These are phyloP conservation scores for Himantopus leucocephalus DNA, from an alignment of 2,113 vertebrate genomes.

Conservation along the genomic window DNA sequence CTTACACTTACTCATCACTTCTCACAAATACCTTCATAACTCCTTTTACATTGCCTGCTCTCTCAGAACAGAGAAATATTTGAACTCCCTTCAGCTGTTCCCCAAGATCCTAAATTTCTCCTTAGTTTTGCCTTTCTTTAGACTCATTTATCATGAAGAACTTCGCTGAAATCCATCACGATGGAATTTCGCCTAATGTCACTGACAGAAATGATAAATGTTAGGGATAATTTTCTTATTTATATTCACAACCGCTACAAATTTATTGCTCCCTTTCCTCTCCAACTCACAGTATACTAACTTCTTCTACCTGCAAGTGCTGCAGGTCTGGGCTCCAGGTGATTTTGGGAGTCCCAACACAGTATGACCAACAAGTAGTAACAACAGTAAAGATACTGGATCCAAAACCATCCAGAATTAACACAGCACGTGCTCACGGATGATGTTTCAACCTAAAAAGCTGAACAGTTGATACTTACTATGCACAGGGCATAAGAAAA, in stretches of 20 bases:
- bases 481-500: not conserved
- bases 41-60: no score
- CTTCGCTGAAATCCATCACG: not conserved
- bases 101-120: not conserved
- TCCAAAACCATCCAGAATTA: not conserved
- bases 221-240: not conserved
- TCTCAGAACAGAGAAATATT: not conserved
- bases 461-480: not conserved
- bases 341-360: not conserved
- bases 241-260: not conserved
- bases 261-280: not conserved
- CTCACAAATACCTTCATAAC: not conserved
- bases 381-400: not conserved
- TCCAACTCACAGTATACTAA: not conserved
- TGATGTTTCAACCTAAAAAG: not conserved
- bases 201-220: not conserved
- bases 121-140: not conserved
- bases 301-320: not conserved
- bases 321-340: not conserved
- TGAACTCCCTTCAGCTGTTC: not conserved
- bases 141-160: not conserved
- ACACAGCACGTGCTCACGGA: accelerated
- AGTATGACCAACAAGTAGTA: not conserved
- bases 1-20: no score
- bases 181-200: not conserved